Evolutionary conservation across 2,113 vertebrate species (phyloP).

Genomic region (Vicugna pacos): DNA sequence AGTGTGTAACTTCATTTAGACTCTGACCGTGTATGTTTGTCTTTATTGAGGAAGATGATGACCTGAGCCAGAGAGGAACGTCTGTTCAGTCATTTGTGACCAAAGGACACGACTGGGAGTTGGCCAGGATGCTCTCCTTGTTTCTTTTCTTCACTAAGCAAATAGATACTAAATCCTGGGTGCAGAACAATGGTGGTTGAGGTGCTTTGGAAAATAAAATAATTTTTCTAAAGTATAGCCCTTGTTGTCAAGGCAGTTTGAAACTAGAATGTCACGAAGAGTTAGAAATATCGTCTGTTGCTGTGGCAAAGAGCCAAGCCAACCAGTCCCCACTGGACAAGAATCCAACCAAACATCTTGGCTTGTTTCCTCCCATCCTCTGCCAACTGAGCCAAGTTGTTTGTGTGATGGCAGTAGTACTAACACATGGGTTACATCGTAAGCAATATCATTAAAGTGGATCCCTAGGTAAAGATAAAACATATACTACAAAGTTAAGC

Average conservation of each 20-base stretch:
- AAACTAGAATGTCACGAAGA: conserved; percentile 29
- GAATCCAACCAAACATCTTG: not conserved
- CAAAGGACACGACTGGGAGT: not conserved
- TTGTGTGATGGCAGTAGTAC: not conserved
- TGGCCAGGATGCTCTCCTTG: not conserved
- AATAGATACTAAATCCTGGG: not conserved
- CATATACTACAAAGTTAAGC: not conserved
- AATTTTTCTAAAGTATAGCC: conserved; percentile 15
- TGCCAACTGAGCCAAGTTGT: not conserved
- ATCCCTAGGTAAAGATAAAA: conserved; percentile 24
- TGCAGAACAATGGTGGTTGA: not conserved
- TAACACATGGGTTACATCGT: not conserved
- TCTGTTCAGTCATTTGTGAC: not conserved
- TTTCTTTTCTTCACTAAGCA: not conserved
- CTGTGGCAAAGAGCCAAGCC: not conserved
- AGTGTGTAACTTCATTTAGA: not conserved
- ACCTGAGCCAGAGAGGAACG: not conserved
- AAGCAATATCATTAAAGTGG: not conserved
- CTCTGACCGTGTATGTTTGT: not conserved
- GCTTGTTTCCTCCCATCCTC: not conserved
- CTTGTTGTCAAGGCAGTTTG: conserved; percentile 45
- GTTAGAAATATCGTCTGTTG: conserved; percentile 52
- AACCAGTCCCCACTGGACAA: not conserved
- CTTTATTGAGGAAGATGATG: not conserved
- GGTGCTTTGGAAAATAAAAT: conserved; percentile 29